These are phyloP conservation scores for Chironomus tentans DNA, from an alignment of 2,888 invertebrate genomes.

Conservation along the genomic window DNA sequence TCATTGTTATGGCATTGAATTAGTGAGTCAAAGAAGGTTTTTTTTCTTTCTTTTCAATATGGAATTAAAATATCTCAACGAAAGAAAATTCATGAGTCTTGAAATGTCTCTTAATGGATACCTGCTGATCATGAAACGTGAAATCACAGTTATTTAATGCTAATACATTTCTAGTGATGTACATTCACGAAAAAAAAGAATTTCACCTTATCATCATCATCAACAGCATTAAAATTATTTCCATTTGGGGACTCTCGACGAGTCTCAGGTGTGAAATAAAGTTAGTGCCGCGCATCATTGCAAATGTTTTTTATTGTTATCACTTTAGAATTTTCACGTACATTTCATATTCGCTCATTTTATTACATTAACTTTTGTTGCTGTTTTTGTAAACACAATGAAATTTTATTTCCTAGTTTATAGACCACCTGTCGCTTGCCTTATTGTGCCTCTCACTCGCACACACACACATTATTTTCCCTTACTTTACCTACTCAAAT, in stretches of 20 bases:
- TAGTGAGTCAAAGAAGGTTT: background rate
- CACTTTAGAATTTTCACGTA: background rate
- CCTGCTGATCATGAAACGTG: slow-evolving; percentile 5
- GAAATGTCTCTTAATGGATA: slow-evolving; percentile 4
- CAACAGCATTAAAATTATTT: background rate
- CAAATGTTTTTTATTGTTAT: background rate
- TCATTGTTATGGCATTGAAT: slow-evolving; percentile 9
- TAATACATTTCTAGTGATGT: background rate
- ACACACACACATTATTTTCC: background rate
- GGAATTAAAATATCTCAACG: background rate
- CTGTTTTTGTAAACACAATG: background rate
- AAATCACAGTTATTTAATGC: slow-evolving; percentile 2
- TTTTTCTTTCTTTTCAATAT: background rate
- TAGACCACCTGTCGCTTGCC: slow-evolving; percentile 27
- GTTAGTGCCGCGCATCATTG: background rate
- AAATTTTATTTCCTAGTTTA: slow-evolving; percentile 26
- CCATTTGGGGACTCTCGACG: background rate
- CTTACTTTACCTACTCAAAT: background rate
- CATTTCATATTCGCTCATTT: background rate
- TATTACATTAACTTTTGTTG: no score
- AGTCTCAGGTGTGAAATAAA: slow-evolving; percentile 18
- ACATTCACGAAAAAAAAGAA: background rate
- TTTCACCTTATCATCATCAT: background rate
- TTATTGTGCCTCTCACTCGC: background rate
- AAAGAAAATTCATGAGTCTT: background rate